A percentile compares a stretch with the other conserved stretches of the same genome.
phyloP scores from a whole-genome alignment of 2,113 vertebrate species.

The Nothocercus nigrocapillus region DNA sequence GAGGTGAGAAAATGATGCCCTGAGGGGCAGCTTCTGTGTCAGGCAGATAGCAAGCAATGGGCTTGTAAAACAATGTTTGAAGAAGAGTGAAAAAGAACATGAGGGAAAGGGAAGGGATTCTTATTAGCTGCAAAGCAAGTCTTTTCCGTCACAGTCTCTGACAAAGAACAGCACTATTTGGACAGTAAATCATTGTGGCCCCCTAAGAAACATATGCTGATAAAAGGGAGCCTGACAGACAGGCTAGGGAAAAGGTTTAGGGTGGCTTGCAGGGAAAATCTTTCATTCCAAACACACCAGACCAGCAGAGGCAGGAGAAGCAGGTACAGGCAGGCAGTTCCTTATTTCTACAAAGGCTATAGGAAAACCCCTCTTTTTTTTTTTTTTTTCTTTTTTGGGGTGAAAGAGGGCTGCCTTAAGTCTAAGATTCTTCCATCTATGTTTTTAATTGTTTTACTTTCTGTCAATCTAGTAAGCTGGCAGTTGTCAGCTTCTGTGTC shows the following conservation, averaged over 20 bases:
- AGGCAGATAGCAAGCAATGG: conserved; percentile 31
- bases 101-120: conserved; percentile 23
- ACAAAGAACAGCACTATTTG: conserved; percentile 61
- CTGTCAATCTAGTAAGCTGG: not conserved
- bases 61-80: conserved; percentile 66
- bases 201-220: conserved; percentile 51
- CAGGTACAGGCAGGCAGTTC: conserved; percentile 66
- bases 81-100: conserved; percentile 34
- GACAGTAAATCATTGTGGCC: conserved; percentile 68
- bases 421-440: not conserved
- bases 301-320: conserved; percentile 64
- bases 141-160: conserved; percentile 59
- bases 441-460: not conserved
- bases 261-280: conserved; percentile 65
- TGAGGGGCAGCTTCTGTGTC: conserved; percentile 47
- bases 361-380: conserved; percentile 34
- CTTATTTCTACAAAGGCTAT: not conserved
- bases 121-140: conserved; percentile 46
- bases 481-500: not conserved
- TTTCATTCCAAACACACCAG: conserved; percentile 64
- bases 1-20: conserved; percentile 65
- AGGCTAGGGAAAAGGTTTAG: conserved; percentile 43
- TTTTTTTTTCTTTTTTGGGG: no score
- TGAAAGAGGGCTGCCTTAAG: not conserved
- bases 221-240: conserved; percentile 55